phyloP scores from a whole-genome alignment of 2,888 invertebrate genomes.

The Teinopalpus imperialis region DNA sequence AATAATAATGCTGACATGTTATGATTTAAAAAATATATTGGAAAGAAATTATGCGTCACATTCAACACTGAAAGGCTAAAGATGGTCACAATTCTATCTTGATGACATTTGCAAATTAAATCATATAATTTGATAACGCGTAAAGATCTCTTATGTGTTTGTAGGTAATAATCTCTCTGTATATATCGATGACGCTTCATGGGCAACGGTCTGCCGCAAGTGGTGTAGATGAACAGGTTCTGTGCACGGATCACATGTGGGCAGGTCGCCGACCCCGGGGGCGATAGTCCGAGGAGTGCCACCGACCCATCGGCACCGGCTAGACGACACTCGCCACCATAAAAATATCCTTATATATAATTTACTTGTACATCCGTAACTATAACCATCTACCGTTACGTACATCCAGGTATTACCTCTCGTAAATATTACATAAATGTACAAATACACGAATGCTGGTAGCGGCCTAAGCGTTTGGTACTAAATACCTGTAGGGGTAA shows the following conservation, averaged over 20 bases:
- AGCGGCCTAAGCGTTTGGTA: no score
- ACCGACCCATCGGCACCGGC: constrained; percentile 38
- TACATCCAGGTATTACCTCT: not conserved
- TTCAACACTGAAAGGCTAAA: no score
- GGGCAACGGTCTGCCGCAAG: constrained; percentile 47
- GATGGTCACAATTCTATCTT: no score
- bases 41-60: no score
- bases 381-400: not conserved
- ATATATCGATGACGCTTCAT: constrained; percentile 15
- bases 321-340: constrained; percentile 37
- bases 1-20: no score
- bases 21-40: no score
- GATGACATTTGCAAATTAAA: no score
- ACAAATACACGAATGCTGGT: no score
- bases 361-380: not conserved
- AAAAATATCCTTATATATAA: constrained; percentile 34
- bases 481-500: no score
- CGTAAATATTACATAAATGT: no score
- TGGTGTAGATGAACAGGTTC: constrained; percentile 72
- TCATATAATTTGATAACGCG: no score
- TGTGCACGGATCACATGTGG: constrained; percentile 69
- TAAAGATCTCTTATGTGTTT: no score
- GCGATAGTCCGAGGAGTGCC: constrained; percentile 56
- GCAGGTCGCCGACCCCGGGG: constrained; percentile 65
- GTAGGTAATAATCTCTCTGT: constrained; percentile 7